A percentile compares a stretch with the other conserved stretches of the same genome.
phyloP scores from a whole-genome alignment of 2,113 vertebrate species.

The Rhynchomys soricoides region DNA sequence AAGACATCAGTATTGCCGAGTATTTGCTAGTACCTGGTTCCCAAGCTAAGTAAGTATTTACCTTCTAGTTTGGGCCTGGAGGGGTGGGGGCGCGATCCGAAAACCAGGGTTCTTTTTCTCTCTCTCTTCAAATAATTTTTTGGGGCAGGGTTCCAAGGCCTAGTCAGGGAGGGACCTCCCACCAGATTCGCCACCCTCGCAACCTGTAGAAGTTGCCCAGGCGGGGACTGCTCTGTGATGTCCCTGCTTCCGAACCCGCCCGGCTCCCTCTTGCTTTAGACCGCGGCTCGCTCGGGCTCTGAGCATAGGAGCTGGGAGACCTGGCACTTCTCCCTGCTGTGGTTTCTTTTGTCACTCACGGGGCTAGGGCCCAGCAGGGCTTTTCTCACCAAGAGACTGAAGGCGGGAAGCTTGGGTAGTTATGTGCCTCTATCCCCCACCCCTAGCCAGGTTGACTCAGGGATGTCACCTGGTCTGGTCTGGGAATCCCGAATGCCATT shows the following conservation, averaged over 20 bases:
- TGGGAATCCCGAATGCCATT: neutral
- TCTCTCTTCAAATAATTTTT: neutral
- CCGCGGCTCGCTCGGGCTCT: neutral
- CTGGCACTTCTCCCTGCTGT: neutral
- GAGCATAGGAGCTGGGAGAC: neutral
- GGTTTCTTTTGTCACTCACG: slow-evolving; percentile 65
- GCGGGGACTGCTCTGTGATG: neutral
- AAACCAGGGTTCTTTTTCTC: neutral
- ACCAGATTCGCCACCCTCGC: neutral
- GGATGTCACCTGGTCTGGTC: neutral
- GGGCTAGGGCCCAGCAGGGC: slow-evolving; percentile 20
- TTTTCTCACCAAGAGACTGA: slow-evolving; percentile 42
- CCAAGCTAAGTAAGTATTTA: slow-evolving; percentile 84
- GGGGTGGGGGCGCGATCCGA: slow-evolving; percentile 52
- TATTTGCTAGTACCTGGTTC: slow-evolving; percentile 85
- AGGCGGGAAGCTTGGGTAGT: neutral
- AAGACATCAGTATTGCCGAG: slow-evolving; percentile 88
- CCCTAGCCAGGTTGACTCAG: neutral
- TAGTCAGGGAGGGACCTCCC: neutral
- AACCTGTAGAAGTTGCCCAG: slow-evolving; percentile 74
- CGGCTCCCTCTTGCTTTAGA: neutral
- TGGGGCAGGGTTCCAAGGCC: slow-evolving; percentile 53
- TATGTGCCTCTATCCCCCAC: accelerated
- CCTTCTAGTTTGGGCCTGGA: slow-evolving; percentile 76
- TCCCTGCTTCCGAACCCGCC: too few species aligned